A percentile compares a stretch with the other conserved stretches of the same genome.
phyloP scores from a whole-genome alignment of 1,140 invertebrate genomes.

The Bombus vancouverensis region DNA sequence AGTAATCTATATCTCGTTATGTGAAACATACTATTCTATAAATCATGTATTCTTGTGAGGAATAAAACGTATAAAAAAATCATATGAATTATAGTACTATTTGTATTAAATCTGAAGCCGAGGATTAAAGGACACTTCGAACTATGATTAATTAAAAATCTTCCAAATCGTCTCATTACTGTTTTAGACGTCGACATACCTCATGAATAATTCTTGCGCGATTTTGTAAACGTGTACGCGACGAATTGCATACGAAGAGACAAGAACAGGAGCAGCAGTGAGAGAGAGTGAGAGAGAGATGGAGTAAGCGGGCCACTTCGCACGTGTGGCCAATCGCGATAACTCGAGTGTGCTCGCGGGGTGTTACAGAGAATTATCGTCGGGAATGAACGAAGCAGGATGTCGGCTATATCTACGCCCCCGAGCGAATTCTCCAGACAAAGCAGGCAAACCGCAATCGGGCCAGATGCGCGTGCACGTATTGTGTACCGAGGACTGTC shows the following conservation, averaged over 20 bases:
- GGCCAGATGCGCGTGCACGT: conserved; percentile 57
- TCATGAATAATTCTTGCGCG: background rate
- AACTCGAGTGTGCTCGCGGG: conserved; percentile 60
- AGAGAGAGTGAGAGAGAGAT: background rate
- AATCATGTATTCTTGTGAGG: background rate
- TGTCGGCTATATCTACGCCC: conserved; percentile 72
- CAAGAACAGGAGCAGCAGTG: background rate
- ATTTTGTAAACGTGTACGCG: conserved; percentile 20
- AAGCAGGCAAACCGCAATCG: conserved; percentile 65
- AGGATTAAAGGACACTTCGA: background rate
- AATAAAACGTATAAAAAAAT: background rate
- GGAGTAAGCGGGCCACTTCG: conserved; percentile 52
- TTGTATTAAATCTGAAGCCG: too few relatives aligned
- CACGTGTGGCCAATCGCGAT: conserved; percentile 70
- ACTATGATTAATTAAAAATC: background rate
- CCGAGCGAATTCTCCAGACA: conserved; percentile 72
- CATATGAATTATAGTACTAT: background rate
- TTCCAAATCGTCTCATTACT: background rate
- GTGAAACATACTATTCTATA: too few relatives aligned
- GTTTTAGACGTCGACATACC: background rate
- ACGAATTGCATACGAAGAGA: background rate
- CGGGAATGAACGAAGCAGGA: conserved; percentile 70
- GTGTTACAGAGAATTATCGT: conserved; percentile 62
- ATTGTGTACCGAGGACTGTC: conserved; percentile 54
- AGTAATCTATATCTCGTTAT: background rate